These are phyloP conservation scores for Microctenopoma steveboyesi DNA, from an alignment of 2,797 vertebrate genomes.

Conservation along the genomic window DNA sequence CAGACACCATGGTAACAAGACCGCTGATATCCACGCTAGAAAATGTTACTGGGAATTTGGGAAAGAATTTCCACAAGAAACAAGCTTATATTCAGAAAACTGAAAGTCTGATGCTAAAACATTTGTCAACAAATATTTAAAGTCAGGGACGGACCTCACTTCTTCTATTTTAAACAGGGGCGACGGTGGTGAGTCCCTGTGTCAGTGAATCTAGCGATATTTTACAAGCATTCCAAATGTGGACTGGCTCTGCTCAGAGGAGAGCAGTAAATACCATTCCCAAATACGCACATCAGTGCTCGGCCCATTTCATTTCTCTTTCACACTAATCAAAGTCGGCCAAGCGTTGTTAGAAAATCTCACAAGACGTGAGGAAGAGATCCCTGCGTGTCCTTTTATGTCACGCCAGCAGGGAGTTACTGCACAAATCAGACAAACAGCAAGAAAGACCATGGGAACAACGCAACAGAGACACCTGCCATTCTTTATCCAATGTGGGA, in stretches of 20 bases:
- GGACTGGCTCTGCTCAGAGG: conserved; percentile 48
- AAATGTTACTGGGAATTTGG: conserved; percentile 43
- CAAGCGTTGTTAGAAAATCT: conserved; percentile 42
- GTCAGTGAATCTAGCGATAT: conserved; percentile 63
- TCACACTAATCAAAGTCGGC: conserved; percentile 41
- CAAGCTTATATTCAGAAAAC: background rate
- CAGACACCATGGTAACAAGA: conserved; percentile 66
- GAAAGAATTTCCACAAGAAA: conserved; percentile 30
- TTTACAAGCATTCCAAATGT: conserved; percentile 74
- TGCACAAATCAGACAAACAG: conserved; percentile 37
- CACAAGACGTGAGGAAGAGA: conserved; percentile 17
- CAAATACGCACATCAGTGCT: conserved; percentile 50
- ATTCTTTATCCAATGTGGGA: conserved; percentile 29
- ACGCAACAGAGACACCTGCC: conserved; percentile 33
- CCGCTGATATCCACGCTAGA: conserved; percentile 27
- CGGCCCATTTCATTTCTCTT: conserved; percentile 35
- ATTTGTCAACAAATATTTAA: conserved; percentile 33
- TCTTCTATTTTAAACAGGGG: conserved; percentile 64
- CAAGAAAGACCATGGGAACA: conserved; percentile 46
- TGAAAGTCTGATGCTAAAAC: conserved; percentile 32
- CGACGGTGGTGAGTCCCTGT: conserved; percentile 50
- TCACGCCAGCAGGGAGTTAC: conserved; percentile 24
- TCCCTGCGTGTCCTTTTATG: conserved; percentile 49
- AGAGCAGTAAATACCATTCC: conserved; percentile 53
- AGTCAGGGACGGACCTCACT: conserved; percentile 33